Evolutionary conservation across 1,140 invertebrate species (phyloP).

Genomic region (Brachionus asplanchnoidis): DNA sequence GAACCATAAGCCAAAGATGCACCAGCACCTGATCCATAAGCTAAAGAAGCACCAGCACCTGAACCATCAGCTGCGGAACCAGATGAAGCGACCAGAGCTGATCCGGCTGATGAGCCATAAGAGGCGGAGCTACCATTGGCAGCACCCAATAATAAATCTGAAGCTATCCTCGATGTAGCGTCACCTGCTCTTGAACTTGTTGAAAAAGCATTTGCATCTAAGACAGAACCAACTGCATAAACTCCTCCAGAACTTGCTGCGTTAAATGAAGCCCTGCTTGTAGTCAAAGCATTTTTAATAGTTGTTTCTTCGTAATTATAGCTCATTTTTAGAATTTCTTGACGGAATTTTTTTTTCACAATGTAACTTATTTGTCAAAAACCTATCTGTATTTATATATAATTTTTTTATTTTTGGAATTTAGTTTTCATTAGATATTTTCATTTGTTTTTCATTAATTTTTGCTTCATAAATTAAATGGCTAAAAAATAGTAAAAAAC

Average conservation of each 20-base stretch:
- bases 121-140: neutral
- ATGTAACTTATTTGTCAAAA: neutral
- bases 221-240: neutral
- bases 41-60: neutral
- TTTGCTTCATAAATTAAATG: neutral
- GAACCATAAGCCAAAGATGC: neutral
- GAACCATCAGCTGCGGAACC: neutral
- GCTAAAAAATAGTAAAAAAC: neutral
- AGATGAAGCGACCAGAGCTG: neutral
- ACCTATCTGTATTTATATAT: neutral
- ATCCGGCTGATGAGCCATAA: neutral
- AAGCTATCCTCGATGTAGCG: neutral
- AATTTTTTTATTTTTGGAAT: neutral
- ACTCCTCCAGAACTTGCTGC: neutral
- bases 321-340: neutral
- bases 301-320: neutral
- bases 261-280: neutral
- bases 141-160: neutral
- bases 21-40: neutral
- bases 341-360: neutral
- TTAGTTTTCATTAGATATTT: neutral
- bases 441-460: neutral
- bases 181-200: neutral
- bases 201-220: neutral
- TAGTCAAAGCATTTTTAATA: neutral